A percentile compares a stretch with the other conserved stretches of the same genome.
phyloP scores from a whole-genome alignment of 2,888 invertebrate genomes.

The Lissonota sp. region DNA sequence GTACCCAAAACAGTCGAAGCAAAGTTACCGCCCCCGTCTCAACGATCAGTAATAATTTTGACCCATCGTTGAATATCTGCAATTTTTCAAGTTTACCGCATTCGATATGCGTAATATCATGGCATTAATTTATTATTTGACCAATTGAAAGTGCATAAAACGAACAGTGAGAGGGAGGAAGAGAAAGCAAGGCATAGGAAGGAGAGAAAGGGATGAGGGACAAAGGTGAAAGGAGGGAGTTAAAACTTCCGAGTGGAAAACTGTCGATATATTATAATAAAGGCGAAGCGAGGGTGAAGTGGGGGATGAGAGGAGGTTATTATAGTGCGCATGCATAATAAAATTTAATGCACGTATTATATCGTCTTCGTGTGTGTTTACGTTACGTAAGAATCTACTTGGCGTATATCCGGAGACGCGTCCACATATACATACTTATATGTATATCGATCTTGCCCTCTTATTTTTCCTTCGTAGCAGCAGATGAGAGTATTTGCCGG shows the following conservation, averaged over 20 bases:
- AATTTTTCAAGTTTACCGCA: no score
- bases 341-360: neutral
- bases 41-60: no score
- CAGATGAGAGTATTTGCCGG: no score
- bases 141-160: neutral
- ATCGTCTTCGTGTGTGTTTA: neutral
- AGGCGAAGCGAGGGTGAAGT: neutral
- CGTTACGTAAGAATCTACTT: constrained; percentile 60
- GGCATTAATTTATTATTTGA: neutral
- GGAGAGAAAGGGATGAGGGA: neutral
- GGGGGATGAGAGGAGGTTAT: neutral
- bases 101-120: neutral
- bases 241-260: constrained; percentile 68
- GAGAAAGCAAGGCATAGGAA: neutral
- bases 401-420: constrained; percentile 20
- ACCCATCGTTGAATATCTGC: no score
- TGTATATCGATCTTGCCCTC: constrained; percentile 5
- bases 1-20: no score
- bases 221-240: neutral
- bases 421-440: neutral
- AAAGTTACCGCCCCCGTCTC: no score
- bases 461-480: neutral
- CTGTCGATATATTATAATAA: constrained; percentile 56
- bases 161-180: neutral
- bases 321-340: neutral